Conservation (phyloP, 1,140 invertebrate species). For the Phortica variegata region DNA sequence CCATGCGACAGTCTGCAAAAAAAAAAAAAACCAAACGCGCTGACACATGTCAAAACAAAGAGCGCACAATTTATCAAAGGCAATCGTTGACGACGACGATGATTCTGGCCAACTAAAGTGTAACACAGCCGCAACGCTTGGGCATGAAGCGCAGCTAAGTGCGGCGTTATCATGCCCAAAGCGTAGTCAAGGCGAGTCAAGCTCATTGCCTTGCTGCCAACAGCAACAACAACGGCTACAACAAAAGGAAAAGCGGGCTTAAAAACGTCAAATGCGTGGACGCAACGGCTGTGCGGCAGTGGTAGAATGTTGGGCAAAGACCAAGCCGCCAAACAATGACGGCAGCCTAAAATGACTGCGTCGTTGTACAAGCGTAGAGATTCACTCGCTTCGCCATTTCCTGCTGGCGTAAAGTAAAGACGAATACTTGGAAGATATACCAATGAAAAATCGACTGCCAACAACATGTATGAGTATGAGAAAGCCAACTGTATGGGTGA, state of each 20-base stretch:
- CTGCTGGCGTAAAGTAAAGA: slow-evolving; percentile 20
- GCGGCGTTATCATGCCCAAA: no score
- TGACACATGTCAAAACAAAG: slow-evolving; percentile 50
- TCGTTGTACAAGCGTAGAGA: no score
- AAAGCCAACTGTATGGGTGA: no score
- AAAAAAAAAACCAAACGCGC: slow-evolving; percentile 8
- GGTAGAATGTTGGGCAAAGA: no score
- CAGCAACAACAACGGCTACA: slow-evolving; percentile 15
- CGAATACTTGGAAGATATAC: slow-evolving; percentile 21
- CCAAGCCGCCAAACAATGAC: slow-evolving; percentile 12
- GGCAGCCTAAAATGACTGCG: background rate
- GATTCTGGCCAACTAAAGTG: slow-evolving; percentile 11
- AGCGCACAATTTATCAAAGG: slow-evolving; percentile 48
- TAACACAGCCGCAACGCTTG: background rate
- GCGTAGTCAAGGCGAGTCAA: no score
- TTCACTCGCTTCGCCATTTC: no score
- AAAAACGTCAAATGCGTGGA: slow-evolving; percentile 21
- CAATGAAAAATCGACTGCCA: background rate
- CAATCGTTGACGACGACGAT: slow-evolving; percentile 32
- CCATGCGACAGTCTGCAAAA: no score
- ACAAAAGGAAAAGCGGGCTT: slow-evolving; percentile 16
- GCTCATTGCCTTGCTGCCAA: background rate
- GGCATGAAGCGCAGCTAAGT: no score
- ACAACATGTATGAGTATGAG: no score
- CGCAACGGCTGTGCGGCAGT: no score